Percentiles rank a stretch among this genome's conserved stretches.
phyloP scores from a whole-genome alignment of 2,113 vertebrate species.

The Acinonyx jubatus region DNA sequence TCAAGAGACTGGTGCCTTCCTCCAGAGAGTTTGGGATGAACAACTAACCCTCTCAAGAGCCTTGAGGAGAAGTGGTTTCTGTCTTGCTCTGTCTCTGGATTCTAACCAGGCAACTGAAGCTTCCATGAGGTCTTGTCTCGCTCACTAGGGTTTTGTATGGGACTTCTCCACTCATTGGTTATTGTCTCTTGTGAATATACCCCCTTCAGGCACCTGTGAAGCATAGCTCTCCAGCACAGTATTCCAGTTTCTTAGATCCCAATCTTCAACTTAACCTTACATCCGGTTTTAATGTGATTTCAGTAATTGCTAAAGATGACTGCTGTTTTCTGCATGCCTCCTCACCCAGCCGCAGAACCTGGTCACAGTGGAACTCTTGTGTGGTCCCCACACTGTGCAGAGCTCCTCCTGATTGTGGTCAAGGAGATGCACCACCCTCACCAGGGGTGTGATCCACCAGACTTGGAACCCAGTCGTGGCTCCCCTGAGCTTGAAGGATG shows the following conservation, averaged over 20 bases:
- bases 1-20: background rate
- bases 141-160: background rate
- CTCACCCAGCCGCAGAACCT: no score
- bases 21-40: background rate
- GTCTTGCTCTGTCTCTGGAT: background rate
- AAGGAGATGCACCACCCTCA: background rate
- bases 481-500: background rate
- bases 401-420: background rate
- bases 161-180: background rate
- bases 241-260: background rate
- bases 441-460: background rate
- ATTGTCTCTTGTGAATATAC: background rate
- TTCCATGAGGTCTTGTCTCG: background rate
- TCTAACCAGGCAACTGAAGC: background rate
- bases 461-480: background rate
- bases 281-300: background rate
- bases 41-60: background rate
- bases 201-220: background rate
- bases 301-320: background rate
- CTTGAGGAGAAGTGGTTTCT: background rate
- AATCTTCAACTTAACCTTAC: background rate
- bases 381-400: background rate
- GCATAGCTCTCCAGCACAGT: background rate
- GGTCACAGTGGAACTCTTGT: rapidly evolving
- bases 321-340: rapidly evolving